Evolutionary conservation across 2,888 invertebrate genomes (phyloP).

Genomic region (Danaus chrysippus): DNA sequence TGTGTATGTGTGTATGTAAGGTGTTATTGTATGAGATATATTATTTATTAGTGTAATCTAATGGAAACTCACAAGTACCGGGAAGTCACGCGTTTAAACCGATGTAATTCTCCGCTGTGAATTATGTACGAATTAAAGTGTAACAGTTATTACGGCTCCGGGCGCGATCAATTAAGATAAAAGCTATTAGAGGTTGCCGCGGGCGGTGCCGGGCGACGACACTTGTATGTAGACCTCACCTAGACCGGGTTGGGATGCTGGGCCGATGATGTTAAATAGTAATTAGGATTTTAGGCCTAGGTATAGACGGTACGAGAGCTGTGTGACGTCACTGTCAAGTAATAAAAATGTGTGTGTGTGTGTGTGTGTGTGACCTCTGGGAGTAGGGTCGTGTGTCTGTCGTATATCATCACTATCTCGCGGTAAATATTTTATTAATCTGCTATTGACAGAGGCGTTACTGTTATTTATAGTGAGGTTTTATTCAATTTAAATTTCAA

Average conservation of each 20-base stretch:
- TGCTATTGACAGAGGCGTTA: conserved; percentile 5
- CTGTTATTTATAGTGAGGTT: conserved; percentile 11
- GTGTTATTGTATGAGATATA: too few species aligned
- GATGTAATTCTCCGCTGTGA: conserved; percentile 2
- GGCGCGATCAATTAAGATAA: conserved; percentile 28
- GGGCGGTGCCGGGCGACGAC: conserved; percentile 20
- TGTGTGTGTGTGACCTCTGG: background rate
- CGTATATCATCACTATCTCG: conserved; percentile 7
- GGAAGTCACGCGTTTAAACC: conserved; percentile 7
- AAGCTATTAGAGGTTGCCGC: conserved; percentile 21
- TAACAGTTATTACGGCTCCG: conserved; percentile 8
- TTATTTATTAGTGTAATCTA: background rate
- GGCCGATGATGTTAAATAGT: too few species aligned
- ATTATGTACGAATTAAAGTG: conserved; percentile 8
- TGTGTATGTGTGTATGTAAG: too few species aligned
- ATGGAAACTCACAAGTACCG: background rate
- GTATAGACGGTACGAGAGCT: too few species aligned
- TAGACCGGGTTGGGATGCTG: background rate
- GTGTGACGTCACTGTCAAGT: too few species aligned
- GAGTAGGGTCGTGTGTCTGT: background rate
- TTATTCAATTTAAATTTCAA: conserved; percentile 29
- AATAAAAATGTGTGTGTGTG: too few species aligned
- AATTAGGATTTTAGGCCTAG: too few species aligned
- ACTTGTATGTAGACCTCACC: conserved; percentile 21
- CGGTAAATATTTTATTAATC: conserved; percentile 12